phyloP scores from a whole-genome alignment of 2,797 vertebrate species.

The Pangasius sanitwongsei region DNA sequence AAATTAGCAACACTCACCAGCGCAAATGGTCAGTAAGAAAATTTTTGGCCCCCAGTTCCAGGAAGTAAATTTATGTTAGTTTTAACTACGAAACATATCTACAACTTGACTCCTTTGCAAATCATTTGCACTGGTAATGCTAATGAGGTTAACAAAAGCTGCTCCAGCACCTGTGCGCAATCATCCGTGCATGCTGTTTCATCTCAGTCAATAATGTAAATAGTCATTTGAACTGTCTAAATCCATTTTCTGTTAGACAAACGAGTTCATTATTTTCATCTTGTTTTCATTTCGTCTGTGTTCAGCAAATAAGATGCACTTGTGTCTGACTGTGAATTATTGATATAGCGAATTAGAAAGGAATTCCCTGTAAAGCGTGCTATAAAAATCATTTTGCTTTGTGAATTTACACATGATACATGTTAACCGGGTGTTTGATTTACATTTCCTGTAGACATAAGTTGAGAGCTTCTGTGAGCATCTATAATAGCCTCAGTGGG shows the following conservation, averaged over 20 bases:
- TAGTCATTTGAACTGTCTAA: not conserved
- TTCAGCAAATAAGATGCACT: not conserved
- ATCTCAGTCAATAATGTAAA: not conserved
- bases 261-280: slow-evolving; percentile 4
- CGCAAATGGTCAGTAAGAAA: not conserved
- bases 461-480: not conserved
- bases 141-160: slow-evolving; percentile 3
- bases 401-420: not conserved
- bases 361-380: not conserved
- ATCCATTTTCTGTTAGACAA: not conserved
- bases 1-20: not conserved
- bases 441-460: not conserved
- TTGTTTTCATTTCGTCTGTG: not conserved
- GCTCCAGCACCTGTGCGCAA: not conserved
- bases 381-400: not conserved
- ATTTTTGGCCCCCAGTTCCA: not conserved
- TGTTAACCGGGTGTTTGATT: slow-evolving; percentile 12
- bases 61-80: not conserved
- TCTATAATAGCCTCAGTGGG: slow-evolving; percentile 3
- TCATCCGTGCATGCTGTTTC: not conserved
- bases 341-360: not conserved
- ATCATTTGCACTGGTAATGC: not conserved
- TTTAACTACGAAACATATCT: not conserved
- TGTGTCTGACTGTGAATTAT: slow-evolving; percentile 2
- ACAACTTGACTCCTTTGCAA: not conserved